Conservation (phyloP, 1,140 invertebrate genomes). For the Sitobion miscanthi region DNA sequence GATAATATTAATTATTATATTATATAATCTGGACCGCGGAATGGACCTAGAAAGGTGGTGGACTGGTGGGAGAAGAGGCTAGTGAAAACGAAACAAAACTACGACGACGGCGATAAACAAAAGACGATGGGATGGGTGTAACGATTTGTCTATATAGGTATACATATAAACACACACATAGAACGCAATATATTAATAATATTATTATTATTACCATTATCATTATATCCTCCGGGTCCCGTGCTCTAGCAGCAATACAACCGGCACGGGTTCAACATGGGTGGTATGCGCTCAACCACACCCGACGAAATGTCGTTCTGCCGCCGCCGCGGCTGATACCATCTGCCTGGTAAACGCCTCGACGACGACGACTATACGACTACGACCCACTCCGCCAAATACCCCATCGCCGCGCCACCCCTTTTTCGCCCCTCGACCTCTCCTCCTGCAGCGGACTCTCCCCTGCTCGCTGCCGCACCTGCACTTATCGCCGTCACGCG, state of each 20-base stretch:
- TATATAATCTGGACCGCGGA: neutral
- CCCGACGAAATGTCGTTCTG: conserved; percentile 45
- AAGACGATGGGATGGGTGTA: conserved; percentile 17
- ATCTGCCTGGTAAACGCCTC: conserved; percentile 1
- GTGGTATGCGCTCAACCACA: conserved; percentile 44
- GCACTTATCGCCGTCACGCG: neutral
- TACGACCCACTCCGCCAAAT: neutral
- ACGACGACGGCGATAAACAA: neutral
- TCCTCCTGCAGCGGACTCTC: neutral
- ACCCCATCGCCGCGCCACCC: neutral
- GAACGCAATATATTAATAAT: neutral
- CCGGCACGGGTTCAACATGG: conserved; percentile 53
- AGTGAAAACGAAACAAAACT: neutral
- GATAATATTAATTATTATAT: neutral
- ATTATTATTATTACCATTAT: neutral
- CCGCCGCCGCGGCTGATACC: conserved; percentile 15
- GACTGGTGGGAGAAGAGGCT: neutral
- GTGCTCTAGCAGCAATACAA: conserved; percentile 37
- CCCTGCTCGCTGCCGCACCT: neutral
- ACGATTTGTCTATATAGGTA: neutral
- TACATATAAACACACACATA: neutral
- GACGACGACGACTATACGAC: neutral
- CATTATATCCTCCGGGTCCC: conserved; percentile 45
- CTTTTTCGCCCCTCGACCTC: neutral
- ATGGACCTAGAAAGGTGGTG: neutral